These are phyloP conservation scores for Clostera curtula DNA, from an alignment of 2,888 invertebrate species.

Conservation along the genomic window DNA sequence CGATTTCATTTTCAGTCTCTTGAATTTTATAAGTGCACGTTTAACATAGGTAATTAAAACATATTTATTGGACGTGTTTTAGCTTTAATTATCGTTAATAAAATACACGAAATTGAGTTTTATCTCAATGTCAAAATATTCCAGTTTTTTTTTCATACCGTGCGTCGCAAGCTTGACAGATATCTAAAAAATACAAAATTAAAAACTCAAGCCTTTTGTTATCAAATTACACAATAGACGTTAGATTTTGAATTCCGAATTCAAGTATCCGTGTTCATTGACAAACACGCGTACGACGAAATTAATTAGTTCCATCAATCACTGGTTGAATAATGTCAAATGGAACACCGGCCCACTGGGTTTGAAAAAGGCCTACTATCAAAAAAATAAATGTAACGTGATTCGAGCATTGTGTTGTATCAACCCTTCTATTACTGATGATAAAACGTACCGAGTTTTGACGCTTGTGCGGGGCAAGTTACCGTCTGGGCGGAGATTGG, in stretches of 20 bases:
- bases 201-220: conserved; percentile 42
- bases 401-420: conserved; percentile 60
- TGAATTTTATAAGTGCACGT: too few species aligned
- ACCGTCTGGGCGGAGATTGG: conserved; percentile 48
- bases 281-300: conserved; percentile 52
- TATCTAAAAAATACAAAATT: conserved; percentile 24
- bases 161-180: conserved; percentile 14
- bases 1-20: too few species aligned
- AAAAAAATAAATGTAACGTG: conserved; percentile 61
- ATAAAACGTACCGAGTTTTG: conserved; percentile 32
- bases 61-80: neutral
- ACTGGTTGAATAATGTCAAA: conserved; percentile 57
- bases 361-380: conserved; percentile 48
- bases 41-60: neutral
- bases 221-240: conserved; percentile 34
- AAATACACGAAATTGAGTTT: neutral
- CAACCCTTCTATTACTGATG: conserved; percentile 45
- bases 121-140: neutral
- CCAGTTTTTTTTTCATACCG: too few species aligned
- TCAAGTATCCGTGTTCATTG: conserved; percentile 51
- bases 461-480: conserved; percentile 40
- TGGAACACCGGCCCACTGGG: conserved; percentile 50
- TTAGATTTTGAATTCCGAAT: conserved; percentile 44
- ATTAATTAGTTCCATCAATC: conserved; percentile 75
- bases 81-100: too few species aligned